phyloP scores from a whole-genome alignment of 2,888 invertebrate genomes.

The Pseudeuparius sepicola region DNA sequence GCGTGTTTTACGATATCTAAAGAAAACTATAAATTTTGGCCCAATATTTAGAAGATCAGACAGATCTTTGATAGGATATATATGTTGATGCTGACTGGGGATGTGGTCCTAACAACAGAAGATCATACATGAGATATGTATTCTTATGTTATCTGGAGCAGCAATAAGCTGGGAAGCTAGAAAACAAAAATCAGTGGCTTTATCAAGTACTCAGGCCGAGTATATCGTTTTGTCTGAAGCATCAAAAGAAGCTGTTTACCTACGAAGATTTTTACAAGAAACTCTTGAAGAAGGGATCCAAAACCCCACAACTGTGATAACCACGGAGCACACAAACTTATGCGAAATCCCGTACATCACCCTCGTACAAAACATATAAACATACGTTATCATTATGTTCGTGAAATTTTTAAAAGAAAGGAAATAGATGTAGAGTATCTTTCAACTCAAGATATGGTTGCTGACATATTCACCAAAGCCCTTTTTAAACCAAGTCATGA shows the following conservation, averaged over 20 bases:
- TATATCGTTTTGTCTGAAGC: conserved; percentile 25
- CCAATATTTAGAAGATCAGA: conserved; percentile 5
- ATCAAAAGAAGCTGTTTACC: conserved; percentile 22
- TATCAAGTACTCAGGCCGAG: conserved; percentile 27
- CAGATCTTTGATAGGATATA: too few species aligned
- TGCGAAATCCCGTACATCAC: conserved; percentile 18
- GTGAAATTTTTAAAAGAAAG: not conserved
- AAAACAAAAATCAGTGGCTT: conserved; percentile 28
- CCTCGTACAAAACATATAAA: conserved; percentile 15
- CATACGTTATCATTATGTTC: not conserved
- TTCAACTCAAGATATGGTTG: conserved; percentile 17
- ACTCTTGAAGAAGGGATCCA: conserved; percentile 6
- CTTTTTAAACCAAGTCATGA: too few species aligned
- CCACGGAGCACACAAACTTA: conserved; percentile 19
- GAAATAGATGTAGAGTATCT: conserved; percentile 14
- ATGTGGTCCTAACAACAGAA: conserved; percentile 25
- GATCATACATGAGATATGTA: conserved; percentile 33
- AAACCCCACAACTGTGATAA: conserved; percentile 18
- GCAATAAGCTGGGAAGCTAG: conserved; percentile 26
- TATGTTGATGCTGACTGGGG: conserved; percentile 24
- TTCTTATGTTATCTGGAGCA: conserved; percentile 22
- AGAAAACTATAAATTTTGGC: too few species aligned
- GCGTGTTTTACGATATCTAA: conserved; percentile 14
- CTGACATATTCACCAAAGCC: conserved; percentile 18
- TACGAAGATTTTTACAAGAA: conserved; percentile 16